Base-by-base conservation (phyloP, 2,797 vertebrate species). In the Arremon brunneinucha region DNA sequence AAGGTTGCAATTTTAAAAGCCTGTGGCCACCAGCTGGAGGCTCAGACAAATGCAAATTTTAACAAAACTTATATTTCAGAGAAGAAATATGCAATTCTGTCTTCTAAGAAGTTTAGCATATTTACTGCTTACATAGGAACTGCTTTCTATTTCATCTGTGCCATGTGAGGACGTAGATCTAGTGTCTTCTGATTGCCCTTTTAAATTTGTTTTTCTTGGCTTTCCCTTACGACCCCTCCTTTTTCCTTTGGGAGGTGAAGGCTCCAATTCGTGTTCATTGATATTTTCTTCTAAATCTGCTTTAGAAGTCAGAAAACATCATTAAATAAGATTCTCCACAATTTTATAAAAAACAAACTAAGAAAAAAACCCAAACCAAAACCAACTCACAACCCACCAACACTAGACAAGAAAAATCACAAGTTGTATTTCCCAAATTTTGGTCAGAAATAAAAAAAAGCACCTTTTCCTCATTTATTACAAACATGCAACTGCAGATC, bases 111-210 rank as follows among this genome's bases (percentile, higher is more conserved):
- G 87, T 92, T 92, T 94, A 96, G 91, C 75, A 23, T 94, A 93
- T 95, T 87, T 93, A 94, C 78, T 94, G 96, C 98, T 98, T 98
- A 99, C 99, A 92, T 99, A 99, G 88, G 99, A 99, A 95, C 99
- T 99, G 94, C 99, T 99, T 98, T 99, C 99, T 84, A 98, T 98
- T 90, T 99, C 99, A 43, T 99, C 99, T 89, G 98, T 98, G 83
- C 99, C 99, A 94, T 99, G 99, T 17, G 99, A 99, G 37, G 99
- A 99, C 43, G 99, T 98, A 30, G 99, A 99, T 94, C 98, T 98
- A 62, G 98, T 97, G 93, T 99, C 99, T 97, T 99, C 99, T 1
- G 98, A 98, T 49, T 99, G 98, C 75, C 99, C 99, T 68, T 99
- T 99, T 68, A 99, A 98, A 83, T 98, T 98, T 23, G 97, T 98